Conservation (phyloP, 2,888 invertebrate species). For the Thecocarcelia acutangulata region DNA sequence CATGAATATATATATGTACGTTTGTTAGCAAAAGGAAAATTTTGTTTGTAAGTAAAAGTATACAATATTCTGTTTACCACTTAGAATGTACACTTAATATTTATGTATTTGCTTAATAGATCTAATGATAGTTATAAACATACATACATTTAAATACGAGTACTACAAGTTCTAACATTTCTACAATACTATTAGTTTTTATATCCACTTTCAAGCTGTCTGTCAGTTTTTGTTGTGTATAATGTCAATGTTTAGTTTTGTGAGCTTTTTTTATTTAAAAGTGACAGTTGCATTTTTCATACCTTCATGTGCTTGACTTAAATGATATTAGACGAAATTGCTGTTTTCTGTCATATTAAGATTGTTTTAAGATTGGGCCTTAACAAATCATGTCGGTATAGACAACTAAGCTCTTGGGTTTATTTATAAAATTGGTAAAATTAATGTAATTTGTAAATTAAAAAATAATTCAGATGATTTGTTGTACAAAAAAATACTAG, state of each 20-base stretch:
- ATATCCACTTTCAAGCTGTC: neutral
- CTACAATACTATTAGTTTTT: conserved; percentile 23
- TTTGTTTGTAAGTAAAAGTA: conserved; percentile 23
- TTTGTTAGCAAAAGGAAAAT: neutral
- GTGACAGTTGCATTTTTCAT: conserved; percentile 40
- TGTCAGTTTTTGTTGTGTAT: conserved; percentile 3
- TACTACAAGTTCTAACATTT: neutral
- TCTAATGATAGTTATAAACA: conserved; percentile 25
- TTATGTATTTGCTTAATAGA: conserved; percentile 44
- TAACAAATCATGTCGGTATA: conserved; percentile 37
- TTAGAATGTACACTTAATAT: conserved; percentile 8
- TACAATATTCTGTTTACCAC: conserved; percentile 10
- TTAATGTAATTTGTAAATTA: neutral
- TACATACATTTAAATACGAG: neutral
- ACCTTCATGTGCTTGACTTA: neutral
- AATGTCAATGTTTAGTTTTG: conserved; percentile 44
- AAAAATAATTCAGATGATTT: neutral
- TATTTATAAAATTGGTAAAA: conserved; percentile 5
- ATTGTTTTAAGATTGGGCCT: conserved; percentile 7
- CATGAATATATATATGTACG: neutral
- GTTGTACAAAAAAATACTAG: no score
- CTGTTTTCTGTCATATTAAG: neutral
- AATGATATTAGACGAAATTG: neutral
- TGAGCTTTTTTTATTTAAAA: conserved; percentile 30
- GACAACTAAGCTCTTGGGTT: conserved; percentile 26